These are phyloP conservation scores for Euwallacea fornicatus DNA, from an alignment of 1,140 invertebrate genomes.

Conservation along the genomic window DNA sequence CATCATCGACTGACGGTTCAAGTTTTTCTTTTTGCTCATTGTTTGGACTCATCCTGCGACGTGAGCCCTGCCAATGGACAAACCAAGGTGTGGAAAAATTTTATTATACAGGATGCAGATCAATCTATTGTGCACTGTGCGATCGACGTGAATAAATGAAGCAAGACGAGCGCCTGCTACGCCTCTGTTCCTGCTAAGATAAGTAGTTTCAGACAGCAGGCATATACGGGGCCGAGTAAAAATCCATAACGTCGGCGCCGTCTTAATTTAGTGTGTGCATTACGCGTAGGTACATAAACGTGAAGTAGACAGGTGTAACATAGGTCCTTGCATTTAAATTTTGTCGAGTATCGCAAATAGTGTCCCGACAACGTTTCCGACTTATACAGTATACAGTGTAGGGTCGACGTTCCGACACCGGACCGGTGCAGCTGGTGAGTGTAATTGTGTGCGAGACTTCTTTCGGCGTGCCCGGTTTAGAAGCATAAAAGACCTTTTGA, in stretches of 20 bases:
- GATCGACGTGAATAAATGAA: background rate
- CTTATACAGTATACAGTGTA: background rate
- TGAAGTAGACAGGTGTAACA: constrained; percentile 7
- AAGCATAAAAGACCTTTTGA: too few relatives aligned
- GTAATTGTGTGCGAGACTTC: background rate
- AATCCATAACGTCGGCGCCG: constrained; percentile 24
- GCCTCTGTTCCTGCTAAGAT: background rate
- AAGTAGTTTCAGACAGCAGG: background rate
- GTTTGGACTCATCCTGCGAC: too few relatives aligned
- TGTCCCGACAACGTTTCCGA: constrained; percentile 6
- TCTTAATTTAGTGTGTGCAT: constrained; percentile 23
- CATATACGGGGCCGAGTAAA: background rate
- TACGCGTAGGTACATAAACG: constrained; percentile 3
- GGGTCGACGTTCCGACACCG: constrained; percentile 7
- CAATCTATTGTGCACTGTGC: background rate
- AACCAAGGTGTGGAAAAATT: too few relatives aligned
- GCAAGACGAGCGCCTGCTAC: background rate
- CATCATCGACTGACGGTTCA: too few relatives aligned
- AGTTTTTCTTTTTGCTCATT: too few relatives aligned
- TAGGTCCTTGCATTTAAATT: background rate
- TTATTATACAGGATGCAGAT: background rate
- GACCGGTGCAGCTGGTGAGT: constrained; percentile 4
- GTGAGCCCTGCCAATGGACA: too few relatives aligned
- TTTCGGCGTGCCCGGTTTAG: constrained; percentile 3
- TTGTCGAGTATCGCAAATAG: background rate